Evolutionary conservation across 1,140 invertebrate genomes (phyloP).

Genomic region (Temnothorax nylanderi): DNA sequence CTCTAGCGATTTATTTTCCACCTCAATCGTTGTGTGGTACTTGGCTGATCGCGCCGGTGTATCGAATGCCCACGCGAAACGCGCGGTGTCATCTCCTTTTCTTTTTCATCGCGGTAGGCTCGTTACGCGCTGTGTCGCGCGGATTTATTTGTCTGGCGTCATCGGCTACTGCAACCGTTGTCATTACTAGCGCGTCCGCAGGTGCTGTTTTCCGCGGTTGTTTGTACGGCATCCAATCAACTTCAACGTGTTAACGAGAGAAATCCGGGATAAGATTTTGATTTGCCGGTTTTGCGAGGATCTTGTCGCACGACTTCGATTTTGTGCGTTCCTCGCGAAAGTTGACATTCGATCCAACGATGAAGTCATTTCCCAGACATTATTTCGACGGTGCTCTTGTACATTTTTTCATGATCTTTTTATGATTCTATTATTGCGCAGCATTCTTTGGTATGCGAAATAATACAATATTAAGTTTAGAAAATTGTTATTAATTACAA

Average conservation of each 20-base stretch:
- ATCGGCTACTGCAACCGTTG: neutral
- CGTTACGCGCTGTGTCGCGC: constrained; percentile 22
- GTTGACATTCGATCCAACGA: neutral
- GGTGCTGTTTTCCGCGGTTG: neutral
- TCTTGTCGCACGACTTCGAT: neutral
- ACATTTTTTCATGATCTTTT: neutral
- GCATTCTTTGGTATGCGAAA: neutral
- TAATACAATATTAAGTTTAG: neutral
- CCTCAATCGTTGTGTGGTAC: constrained; percentile 9
- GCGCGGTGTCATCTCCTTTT: constrained; percentile 19
- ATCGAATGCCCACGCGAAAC: constrained; percentile 48
- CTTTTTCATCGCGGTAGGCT: constrained; percentile 31
- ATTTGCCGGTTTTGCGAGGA: neutral
- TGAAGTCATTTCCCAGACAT: neutral
- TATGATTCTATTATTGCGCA: neutral
- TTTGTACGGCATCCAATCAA: constrained; percentile 5
- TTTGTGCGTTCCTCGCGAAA: neutral
- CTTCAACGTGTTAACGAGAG: constrained; percentile 29
- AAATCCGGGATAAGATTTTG: constrained; percentile 30
- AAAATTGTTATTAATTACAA: neutral
- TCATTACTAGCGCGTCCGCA: neutral
- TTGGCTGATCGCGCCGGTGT: constrained; percentile 9
- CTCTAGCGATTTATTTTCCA: constrained; percentile 50
- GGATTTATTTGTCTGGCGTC: constrained; percentile 1
- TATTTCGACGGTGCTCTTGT: neutral